phyloP scores from a whole-genome alignment of 2,113 vertebrate species.

The Propithecus coquereli region DNA sequence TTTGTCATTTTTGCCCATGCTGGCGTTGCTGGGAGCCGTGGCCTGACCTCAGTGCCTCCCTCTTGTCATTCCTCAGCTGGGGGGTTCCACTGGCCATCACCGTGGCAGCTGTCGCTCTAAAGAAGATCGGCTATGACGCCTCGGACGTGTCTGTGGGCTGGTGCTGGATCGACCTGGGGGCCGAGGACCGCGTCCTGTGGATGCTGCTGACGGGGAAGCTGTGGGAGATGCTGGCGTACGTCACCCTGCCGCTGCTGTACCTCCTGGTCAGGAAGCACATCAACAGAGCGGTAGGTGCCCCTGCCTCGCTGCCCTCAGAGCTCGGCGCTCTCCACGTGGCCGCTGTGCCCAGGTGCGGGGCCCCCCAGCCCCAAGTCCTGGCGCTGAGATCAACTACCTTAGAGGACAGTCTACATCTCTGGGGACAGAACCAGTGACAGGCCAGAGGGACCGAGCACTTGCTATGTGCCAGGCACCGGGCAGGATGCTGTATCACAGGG shows the following conservation, averaged over 20 bases:
- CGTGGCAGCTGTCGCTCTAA: conserved; percentile 84
- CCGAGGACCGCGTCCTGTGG: conserved; percentile 90
- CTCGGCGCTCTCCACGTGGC: too few species aligned
- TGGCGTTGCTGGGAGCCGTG: rapidly evolving
- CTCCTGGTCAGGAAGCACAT: conserved; percentile 95
- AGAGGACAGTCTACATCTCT: background rate
- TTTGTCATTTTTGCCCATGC: rapidly evolving
- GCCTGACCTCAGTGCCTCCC: background rate
- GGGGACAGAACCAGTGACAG: background rate
- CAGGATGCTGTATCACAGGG: rapidly evolving
- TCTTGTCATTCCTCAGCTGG: conserved; percentile 85
- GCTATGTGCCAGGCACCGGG: rapidly evolving
- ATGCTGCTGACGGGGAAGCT: conserved; percentile 95
- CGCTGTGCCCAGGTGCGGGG: background rate
- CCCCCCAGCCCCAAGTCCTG: background rate
- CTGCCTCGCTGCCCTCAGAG: too few species aligned
- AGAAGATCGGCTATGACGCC: conserved; percentile 95
- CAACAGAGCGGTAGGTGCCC: conserved; percentile 87
- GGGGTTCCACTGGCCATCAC: conserved; percentile 93
- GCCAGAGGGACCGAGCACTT: background rate
- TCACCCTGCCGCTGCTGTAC: conserved; percentile 91
- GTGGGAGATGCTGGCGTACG: conserved; percentile 95
- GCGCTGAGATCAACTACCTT: rapidly evolving
- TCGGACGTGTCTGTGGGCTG: conserved; percentile 97
- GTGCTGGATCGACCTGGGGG: conserved; percentile 93